Conservation (phyloP, 64 coral and sea anemone species). For the Dendronephthya gigantea region DNA sequence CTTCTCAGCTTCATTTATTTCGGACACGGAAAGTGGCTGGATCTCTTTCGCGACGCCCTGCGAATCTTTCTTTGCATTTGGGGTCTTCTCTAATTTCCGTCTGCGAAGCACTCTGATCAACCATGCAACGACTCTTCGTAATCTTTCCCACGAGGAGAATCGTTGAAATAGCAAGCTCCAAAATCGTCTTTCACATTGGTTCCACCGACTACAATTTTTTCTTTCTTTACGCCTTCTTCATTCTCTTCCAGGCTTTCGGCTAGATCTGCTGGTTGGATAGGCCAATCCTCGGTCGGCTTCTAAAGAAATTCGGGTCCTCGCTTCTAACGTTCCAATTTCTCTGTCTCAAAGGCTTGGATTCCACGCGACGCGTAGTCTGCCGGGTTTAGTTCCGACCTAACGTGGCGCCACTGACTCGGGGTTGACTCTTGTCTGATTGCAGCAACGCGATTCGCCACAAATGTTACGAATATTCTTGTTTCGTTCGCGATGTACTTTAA, state of each 20-base stretch:
- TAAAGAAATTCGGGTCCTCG: constrained; percentile 29
- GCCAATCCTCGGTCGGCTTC: constrained; percentile 31
- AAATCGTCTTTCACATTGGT: constrained; percentile 7
- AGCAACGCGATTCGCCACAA: neutral
- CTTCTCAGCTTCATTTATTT: constrained; percentile 27
- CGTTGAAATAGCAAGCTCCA: constrained; percentile 24
- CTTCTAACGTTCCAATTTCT: constrained; percentile 13
- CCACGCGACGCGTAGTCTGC: neutral
- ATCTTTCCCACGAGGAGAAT: constrained; percentile 31
- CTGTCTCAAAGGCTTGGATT: constrained; percentile 1
- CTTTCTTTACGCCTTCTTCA: constrained; percentile 30
- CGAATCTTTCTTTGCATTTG: neutral
- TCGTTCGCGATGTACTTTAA: neutral
- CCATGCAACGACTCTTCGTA: constrained; percentile 36
- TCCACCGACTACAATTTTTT: constrained; percentile 5
- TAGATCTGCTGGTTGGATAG: constrained; percentile 28
- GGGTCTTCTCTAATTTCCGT: neutral
- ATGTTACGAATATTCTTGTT: neutral
- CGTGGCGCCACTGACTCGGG: neutral
- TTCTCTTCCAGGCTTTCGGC: neutral
- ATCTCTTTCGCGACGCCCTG: neutral
- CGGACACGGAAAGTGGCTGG: neutral
- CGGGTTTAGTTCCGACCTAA: neutral
- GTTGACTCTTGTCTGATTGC: neutral
- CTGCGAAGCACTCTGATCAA: neutral